Evolutionary conservation across 2,113 vertebrate genomes (phyloP), one percentile per base, ranked within the genome.

Genomic region (Lampris incognitus): DNA sequence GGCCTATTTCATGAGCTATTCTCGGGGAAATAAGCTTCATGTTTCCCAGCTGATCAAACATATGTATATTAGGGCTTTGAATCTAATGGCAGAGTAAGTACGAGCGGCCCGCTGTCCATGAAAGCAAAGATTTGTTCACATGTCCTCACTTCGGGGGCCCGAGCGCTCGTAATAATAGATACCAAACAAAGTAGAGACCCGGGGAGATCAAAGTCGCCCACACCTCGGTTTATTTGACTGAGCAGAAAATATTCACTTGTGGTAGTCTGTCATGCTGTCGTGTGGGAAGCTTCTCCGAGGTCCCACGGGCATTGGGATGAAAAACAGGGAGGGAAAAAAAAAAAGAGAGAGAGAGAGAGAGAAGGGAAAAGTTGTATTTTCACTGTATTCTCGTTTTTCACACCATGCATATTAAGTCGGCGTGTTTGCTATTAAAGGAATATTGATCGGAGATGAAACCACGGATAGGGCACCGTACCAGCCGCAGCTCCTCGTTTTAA

Each of bases 11-110:
- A 54, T 48, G 9, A 61, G 61, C 50, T 65, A 61, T 54, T 60
- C 60, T 4, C 68, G 9, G 44, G 44, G 44, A 59, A 68, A 67
- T 24, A 58, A 13, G 52, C 8, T 36, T 9, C 24, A 38, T 46
- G 36, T 64, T 50, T 39, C 4, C 13, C 1, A 0, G n/a, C 40
- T 74, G 74, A 67, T 81, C 69, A 76, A 67, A 74, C 59, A n/a
- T 41, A 56, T 54, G 65, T 48, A 48, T 60, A 52, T 61, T 9
- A 72, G 39, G 24, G 5, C 59, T 80, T 66, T 66, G 44, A 68
- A 60, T 61, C 8, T 39, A 46, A 11, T 37, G 13, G 54, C 57
- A 36, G 3, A 39, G 9, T 6, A 38, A 55, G 6, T 50, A n/a
- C 13, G 8, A 49, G 11, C 50, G 5, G 55, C 40, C 37, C 9